phyloP scores from a whole-genome alignment of 1,140 invertebrate species.

The Agrypnia vestita region DNA sequence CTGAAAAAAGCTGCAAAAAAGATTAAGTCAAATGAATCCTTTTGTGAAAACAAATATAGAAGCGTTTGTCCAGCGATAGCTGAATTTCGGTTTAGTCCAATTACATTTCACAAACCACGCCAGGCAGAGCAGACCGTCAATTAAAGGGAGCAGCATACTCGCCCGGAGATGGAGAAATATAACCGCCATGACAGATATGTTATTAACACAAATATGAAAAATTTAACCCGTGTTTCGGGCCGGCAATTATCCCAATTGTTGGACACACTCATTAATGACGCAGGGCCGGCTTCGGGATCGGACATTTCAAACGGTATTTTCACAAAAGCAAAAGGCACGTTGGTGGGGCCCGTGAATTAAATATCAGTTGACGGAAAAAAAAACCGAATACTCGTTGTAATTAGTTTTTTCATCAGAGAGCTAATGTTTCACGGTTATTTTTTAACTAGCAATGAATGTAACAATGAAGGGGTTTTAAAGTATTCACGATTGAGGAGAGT shows the following conservation, averaged over 20 bases:
- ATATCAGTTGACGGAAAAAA: slow-evolving; percentile 1
- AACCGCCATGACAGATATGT: slow-evolving; percentile 56
- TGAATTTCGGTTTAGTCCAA: slow-evolving; percentile 48
- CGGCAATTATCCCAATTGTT: slow-evolving; percentile 59
- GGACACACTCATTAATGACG: slow-evolving; percentile 56
- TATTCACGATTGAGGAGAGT: too few species aligned
- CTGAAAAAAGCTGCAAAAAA: too few species aligned
- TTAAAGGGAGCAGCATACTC: slow-evolving; percentile 40
- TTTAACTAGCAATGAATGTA: too few species aligned
- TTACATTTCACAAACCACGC: not conserved
- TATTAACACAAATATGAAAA: slow-evolving; percentile 61
- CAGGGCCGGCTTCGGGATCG: slow-evolving; percentile 41
- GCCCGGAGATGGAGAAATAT: not conserved
- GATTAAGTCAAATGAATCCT: too few species aligned
- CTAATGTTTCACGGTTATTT: not conserved
- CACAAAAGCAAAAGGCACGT: slow-evolving; percentile 42
- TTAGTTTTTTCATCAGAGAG: slow-evolving; percentile 24
- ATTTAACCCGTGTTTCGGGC: slow-evolving; percentile 50
- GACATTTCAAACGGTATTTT: slow-evolving; percentile 42
- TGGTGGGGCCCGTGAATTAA: slow-evolving; percentile 42
- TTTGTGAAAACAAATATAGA: too few species aligned
- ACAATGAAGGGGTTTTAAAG: too few species aligned
- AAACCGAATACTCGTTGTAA: not conserved
- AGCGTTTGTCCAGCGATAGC: slow-evolving; percentile 36
- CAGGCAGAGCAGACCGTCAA: slow-evolving; percentile 22